Conservation (phyloP, 2,888 invertebrate genomes). For the Emmelina monodactyla region DNA sequence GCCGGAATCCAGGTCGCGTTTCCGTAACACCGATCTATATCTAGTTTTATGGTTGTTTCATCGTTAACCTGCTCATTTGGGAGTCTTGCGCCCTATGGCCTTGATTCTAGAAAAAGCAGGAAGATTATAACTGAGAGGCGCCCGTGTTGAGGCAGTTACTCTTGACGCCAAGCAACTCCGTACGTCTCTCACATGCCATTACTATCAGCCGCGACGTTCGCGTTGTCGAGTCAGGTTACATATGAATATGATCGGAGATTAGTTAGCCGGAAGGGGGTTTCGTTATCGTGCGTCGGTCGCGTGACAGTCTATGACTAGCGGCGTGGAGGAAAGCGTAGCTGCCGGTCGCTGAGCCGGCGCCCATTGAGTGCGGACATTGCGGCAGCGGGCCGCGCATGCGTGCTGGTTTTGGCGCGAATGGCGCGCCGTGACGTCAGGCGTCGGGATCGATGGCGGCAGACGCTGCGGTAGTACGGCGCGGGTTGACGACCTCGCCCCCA, state of each 20-base stretch:
- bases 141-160: slow-evolving; percentile 61
- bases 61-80: slow-evolving; percentile 57
- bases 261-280: slow-evolving; percentile 18
- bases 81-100: slow-evolving; percentile 50
- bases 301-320: slow-evolving; percentile 2
- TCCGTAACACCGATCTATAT: slow-evolving; percentile 21
- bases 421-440: slow-evolving; percentile 63
- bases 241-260: slow-evolving; percentile 26
- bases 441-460: slow-evolving; percentile 67
- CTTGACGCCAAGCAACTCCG: slow-evolving; percentile 62
- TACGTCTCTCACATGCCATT: slow-evolving; percentile 54
- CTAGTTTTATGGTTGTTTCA: slow-evolving; percentile 1
- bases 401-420: slow-evolving; percentile 65
- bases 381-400: slow-evolving; percentile 56
- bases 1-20: slow-evolving; percentile 33
- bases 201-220: slow-evolving; percentile 6
- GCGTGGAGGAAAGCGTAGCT: slow-evolving; percentile 50
- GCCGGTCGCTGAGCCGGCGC: slow-evolving; percentile 46
- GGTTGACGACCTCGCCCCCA: slow-evolving; percentile 37
- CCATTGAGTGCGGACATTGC: slow-evolving; percentile 62
- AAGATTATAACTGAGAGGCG: slow-evolving; percentile 50
- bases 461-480: slow-evolving; percentile 65
- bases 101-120: slow-evolving; percentile 63
- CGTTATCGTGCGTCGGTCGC: slow-evolving; percentile 25
- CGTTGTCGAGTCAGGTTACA: too few relatives aligned